A percentile compares a stretch with the other conserved stretches of the same genome.
phyloP scores from a whole-genome alignment of 2,888 invertebrate genomes.

The Lagria hirta region DNA sequence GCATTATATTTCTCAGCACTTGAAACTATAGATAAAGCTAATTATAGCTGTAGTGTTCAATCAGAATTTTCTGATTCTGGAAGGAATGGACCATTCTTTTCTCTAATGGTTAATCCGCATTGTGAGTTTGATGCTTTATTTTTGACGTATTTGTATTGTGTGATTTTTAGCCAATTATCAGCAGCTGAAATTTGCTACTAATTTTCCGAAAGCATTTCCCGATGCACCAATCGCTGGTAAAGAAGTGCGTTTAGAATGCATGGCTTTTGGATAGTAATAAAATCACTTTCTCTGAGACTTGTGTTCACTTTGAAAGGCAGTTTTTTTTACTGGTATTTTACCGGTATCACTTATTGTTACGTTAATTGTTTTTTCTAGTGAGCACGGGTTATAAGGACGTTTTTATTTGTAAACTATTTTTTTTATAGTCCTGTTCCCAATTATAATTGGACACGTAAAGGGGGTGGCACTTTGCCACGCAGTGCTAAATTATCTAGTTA shows the following conservation, averaged over 20 bases:
- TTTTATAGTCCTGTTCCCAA: conserved; percentile 76
- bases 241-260: conserved; percentile 89
- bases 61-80: conserved; percentile 85
- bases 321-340: too few relatives aligned
- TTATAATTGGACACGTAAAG: conserved; percentile 88
- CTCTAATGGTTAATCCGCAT: conserved; percentile 78
- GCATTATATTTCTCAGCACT: conserved; percentile 92
- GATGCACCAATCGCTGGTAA: conserved; percentile 89
- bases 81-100: conserved; percentile 87
- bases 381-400: too few relatives aligned
- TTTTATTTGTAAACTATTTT: conserved; percentile 8
- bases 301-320: too few relatives aligned
- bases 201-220: conserved; percentile 94
- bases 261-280: conserved; percentile 91
- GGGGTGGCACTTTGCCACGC: conserved; percentile 72
- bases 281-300: too few relatives aligned
- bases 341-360: too few relatives aligned
- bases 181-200: conserved; percentile 88
- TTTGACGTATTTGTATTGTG: conserved; percentile 3
- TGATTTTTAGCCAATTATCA: conserved; percentile 73
- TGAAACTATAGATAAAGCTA: conserved; percentile 86
- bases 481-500: conserved; percentile 73
- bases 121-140: conserved; percentile 58
- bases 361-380: too few relatives aligned
- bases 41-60: conserved; percentile 90